Evolutionary conservation across 1,140 invertebrate genomes (phyloP).

Genomic region (Cataglyphis hispanica): DNA sequence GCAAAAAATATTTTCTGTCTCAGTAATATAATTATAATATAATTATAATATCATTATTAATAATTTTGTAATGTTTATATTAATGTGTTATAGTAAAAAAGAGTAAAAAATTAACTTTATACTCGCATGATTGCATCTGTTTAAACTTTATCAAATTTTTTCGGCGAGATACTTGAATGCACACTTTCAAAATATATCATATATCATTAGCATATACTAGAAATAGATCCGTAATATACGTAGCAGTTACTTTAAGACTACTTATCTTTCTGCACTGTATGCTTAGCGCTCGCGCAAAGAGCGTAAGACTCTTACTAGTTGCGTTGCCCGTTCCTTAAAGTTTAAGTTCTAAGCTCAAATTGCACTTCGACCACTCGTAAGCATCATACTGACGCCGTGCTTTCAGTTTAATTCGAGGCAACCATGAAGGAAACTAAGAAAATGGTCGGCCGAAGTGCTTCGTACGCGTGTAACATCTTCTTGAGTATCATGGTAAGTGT

Average conservation of each 20-base stretch:
- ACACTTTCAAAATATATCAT: neutral
- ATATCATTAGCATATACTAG: neutral
- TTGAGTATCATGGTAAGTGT: slow-evolving; percentile 46
- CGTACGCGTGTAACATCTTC: slow-evolving; percentile 51
- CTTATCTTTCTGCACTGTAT: slow-evolving; percentile 28
- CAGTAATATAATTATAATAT: neutral
- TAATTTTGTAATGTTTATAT: neutral
- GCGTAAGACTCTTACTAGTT: slow-evolving; percentile 62
- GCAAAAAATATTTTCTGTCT: neutral
- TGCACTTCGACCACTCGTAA: slow-evolving; percentile 61
- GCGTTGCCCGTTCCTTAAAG: slow-evolving; percentile 50
- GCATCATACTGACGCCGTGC: slow-evolving; percentile 46
- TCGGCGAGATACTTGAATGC: neutral
- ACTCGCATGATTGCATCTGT: neutral
- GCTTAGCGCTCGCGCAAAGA: slow-evolving; percentile 41
- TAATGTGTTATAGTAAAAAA: neutral
- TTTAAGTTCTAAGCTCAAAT: slow-evolving; percentile 62
- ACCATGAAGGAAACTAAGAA: slow-evolving; percentile 55
- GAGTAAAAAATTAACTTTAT: neutral
- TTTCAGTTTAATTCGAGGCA: slow-evolving; percentile 61
- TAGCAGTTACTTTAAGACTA: neutral
- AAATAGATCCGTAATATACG: slow-evolving; percentile 26
- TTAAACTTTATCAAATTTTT: neutral
- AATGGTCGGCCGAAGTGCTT: slow-evolving; percentile 45
- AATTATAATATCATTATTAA: neutral